Percentiles rank a stretch among this genome's conserved stretches.
These are phyloP conservation scores for Liopterus haemorrhoidalis DNA, from an alignment of 2,888 invertebrate genomes.

Conservation along the genomic window DNA sequence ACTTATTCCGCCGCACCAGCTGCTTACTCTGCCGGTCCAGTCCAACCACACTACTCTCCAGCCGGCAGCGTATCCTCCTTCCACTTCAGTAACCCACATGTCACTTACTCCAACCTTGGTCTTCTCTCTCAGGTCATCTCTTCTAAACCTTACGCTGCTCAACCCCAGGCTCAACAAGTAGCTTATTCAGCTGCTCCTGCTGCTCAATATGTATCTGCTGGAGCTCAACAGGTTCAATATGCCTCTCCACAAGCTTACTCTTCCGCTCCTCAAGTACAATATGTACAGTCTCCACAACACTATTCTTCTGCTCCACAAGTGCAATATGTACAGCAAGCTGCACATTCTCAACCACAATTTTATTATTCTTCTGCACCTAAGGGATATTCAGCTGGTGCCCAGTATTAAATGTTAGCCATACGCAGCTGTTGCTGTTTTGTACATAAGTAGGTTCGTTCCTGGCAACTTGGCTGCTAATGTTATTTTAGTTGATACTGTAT, in stretches of 20 bases:
- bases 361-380: no score
- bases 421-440: no score
- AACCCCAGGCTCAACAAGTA: constrained; percentile 6
- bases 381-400: no score
- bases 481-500: no score
- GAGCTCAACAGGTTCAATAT: constrained; percentile 7
- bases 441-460: no score
- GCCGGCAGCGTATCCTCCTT: constrained; percentile 44
- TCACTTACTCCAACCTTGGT: constrained; percentile 42
- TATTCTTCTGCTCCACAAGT: constrained; percentile 31
- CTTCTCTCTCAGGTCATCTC: constrained; percentile 37
- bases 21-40: constrained; percentile 1
- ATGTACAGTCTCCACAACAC: constrained; percentile 30
- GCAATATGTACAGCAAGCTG: constrained; percentile 8
- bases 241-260: constrained; percentile 9
- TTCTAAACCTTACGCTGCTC: constrained; percentile 33
- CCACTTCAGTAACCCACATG: constrained; percentile 43
- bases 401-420: no score
- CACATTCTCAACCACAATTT: no score
- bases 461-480: no score
- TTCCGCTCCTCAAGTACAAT: constrained; percentile 31
- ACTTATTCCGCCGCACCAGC: constrained; percentile 39
- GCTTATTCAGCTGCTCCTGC: constrained; percentile 19
- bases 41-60: constrained; percentile 34
- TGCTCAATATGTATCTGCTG: constrained; percentile 13